Conservation (phyloP, 1,140 invertebrate species). For the Heliconius melpomene region DNA sequence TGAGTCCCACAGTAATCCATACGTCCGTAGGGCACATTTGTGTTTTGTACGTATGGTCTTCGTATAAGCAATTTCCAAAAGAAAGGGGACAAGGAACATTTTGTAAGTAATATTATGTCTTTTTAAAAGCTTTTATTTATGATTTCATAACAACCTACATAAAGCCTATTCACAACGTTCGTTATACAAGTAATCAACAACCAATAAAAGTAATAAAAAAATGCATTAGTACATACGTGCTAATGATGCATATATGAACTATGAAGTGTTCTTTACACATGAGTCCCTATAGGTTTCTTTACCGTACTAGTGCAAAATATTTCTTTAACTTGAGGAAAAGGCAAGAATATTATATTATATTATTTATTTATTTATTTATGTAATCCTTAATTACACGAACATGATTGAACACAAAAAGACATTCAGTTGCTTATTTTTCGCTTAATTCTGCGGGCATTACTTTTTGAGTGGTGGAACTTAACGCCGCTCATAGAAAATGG, state of each 20-base stretch:
- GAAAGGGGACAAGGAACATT: neutral
- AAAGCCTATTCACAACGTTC: neutral
- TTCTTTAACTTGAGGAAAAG: neutral
- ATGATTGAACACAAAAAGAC: neutral
- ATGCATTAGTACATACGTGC: neutral
- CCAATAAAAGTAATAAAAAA: neutral
- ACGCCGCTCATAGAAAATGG: too few species aligned
- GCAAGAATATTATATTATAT: neutral
- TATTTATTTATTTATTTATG: too few species aligned
- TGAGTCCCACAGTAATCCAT: too few species aligned
- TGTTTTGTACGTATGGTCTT: too few species aligned
- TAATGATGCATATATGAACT: neutral
- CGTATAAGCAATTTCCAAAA: neutral
- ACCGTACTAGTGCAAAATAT: neutral
- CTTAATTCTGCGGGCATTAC: too few species aligned
- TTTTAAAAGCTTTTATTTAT: too few species aligned
- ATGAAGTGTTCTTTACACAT: neutral
- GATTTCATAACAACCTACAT: neutral
- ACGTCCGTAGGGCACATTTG: too few species aligned
- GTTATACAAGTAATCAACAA: neutral
- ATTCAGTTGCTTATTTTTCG: too few species aligned
- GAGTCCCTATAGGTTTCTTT: neutral
- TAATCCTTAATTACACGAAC: too few species aligned
- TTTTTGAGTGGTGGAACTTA: too few species aligned
- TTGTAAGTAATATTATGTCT: neutral